These are phyloP conservation scores for Microchrysa polita DNA, from an alignment of 2,888 invertebrate genomes.

Conservation along the genomic window DNA sequence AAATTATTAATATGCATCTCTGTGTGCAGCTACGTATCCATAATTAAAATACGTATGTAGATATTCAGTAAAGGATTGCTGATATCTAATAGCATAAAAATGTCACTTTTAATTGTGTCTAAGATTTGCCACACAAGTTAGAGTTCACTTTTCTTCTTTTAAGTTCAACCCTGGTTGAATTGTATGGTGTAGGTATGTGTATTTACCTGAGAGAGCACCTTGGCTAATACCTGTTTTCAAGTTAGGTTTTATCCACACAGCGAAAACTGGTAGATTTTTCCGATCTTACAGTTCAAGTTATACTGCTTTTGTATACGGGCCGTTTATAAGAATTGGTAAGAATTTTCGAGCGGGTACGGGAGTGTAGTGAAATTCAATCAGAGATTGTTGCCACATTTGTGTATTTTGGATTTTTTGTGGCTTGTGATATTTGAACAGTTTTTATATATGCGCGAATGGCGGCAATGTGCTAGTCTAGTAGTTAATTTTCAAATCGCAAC, in stretches of 20 bases:
- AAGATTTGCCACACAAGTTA: no score
- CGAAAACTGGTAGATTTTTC: conserved; percentile 38
- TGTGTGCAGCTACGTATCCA: no score
- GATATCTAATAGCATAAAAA: no score
- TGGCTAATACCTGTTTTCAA: conserved; percentile 36
- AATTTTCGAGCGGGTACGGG: neutral
- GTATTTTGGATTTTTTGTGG: conserved; percentile 7
- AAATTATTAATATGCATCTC: no score
- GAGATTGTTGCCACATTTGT: conserved; percentile 12
- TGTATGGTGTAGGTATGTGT: neutral
- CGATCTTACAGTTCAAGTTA: conserved; percentile 31
- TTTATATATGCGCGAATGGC: conserved; percentile 45
- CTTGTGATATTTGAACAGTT: conserved; percentile 44
- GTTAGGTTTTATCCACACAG: conserved; percentile 9
- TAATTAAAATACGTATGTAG: no score
- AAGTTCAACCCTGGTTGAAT: no score
- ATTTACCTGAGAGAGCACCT: conserved; percentile 38
- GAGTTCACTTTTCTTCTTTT: no score
- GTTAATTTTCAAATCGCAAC: neutral
- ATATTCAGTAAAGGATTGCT: no score
- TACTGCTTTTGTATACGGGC: conserved; percentile 5
- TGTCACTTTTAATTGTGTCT: no score
- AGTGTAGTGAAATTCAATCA: neutral
- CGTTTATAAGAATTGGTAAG: neutral
- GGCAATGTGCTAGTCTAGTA: conserved; percentile 24